Percentiles rank a stretch among this genome's conserved stretches.
Evolutionary conservation across 1,140 invertebrate genomes (phyloP).

Genomic region (Drosophila chauvacae): DNA sequence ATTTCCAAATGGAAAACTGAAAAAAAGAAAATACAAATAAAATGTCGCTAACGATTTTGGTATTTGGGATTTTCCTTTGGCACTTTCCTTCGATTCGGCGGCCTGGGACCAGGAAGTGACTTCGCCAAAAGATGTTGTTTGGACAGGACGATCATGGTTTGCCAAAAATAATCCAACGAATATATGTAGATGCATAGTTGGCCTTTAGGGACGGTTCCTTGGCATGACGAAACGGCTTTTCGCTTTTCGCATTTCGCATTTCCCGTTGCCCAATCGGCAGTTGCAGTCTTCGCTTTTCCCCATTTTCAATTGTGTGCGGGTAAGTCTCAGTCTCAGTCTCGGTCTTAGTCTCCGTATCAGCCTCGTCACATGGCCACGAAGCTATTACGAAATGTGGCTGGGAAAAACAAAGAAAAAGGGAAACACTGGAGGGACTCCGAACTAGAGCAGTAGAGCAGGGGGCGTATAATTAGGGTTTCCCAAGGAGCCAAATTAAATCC

Average conservation of each 20-base stretch:
- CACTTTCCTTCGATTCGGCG: conserved; percentile 65
- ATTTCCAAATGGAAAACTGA: conserved; percentile 41
- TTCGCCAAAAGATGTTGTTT: conserved; percentile 25
- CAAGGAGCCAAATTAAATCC: conserved; percentile 55
- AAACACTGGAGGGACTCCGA: conserved; percentile 31
- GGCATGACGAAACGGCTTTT: conserved; percentile 33
- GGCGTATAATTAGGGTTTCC: conserved; percentile 67
- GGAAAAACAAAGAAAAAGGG: conserved; percentile 43
- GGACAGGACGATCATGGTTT: conserved; percentile 22
- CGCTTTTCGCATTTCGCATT: conserved; percentile 25
- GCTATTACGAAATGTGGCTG: conserved; percentile 67
- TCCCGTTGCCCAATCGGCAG: conserved; percentile 45
- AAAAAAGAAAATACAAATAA: conserved; percentile 54
- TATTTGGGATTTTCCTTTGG: conserved; percentile 68
- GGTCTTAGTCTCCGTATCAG: conserved; percentile 2
- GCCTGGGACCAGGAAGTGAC: conserved; percentile 69
- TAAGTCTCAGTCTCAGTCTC: background rate
- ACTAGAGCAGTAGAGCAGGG: conserved; percentile 51
- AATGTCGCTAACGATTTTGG: conserved; percentile 80
- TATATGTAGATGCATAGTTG: conserved; percentile 2
- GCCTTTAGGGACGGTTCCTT: conserved; percentile 28
- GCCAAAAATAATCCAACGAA: conserved; percentile 8
- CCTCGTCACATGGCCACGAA: conserved; percentile 30
- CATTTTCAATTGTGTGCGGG: conserved; percentile 36
- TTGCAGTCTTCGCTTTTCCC: conserved; percentile 25